Conservation (phyloP, 2,113 vertebrate genomes). For the Sander vitreus region DNA sequence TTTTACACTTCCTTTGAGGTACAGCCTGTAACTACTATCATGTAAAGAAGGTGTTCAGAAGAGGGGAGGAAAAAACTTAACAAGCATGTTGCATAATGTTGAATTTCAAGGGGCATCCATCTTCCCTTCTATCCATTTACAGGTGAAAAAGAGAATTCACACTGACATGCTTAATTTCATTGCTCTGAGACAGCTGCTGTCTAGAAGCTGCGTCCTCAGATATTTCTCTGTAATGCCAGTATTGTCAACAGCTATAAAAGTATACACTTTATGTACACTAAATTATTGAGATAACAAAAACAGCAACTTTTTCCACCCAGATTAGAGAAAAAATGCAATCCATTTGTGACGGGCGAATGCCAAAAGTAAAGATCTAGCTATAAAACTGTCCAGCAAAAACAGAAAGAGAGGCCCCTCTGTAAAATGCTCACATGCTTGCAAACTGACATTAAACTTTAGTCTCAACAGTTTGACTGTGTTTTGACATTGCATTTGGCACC, state of each 20-base stretch:
- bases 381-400: slow-evolving; percentile 18
- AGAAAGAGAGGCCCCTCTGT: not conserved
- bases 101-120: slow-evolving; percentile 26
- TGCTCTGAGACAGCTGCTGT: slow-evolving; percentile 23
- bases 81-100: slow-evolving; percentile 60
- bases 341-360: slow-evolving; percentile 10
- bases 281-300: slow-evolving; percentile 29
- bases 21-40: slow-evolving; percentile 54
- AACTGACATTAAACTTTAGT: not conserved
- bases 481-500: not conserved
- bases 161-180: slow-evolving; percentile 32
- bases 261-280: not conserved
- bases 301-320: slow-evolving; percentile 16
- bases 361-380: not conserved
- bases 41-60: slow-evolving; percentile 50
- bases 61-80: slow-evolving; percentile 33
- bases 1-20: slow-evolving; percentile 73
- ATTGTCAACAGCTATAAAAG: slow-evolving; percentile 18
- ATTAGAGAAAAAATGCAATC: slow-evolving; percentile 12
- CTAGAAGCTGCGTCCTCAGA: slow-evolving; percentile 17
- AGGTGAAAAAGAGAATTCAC: slow-evolving; percentile 52
- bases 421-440: not conserved
- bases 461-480: not conserved
- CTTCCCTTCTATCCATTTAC: slow-evolving; percentile 13
- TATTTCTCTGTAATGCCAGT: slow-evolving; percentile 14